A percentile compares a stretch with the other conserved stretches of the same genome.
These are phyloP conservation scores for Volucella bombylans DNA, from an alignment of 2,888 invertebrate species.

Conservation along the genomic window DNA sequence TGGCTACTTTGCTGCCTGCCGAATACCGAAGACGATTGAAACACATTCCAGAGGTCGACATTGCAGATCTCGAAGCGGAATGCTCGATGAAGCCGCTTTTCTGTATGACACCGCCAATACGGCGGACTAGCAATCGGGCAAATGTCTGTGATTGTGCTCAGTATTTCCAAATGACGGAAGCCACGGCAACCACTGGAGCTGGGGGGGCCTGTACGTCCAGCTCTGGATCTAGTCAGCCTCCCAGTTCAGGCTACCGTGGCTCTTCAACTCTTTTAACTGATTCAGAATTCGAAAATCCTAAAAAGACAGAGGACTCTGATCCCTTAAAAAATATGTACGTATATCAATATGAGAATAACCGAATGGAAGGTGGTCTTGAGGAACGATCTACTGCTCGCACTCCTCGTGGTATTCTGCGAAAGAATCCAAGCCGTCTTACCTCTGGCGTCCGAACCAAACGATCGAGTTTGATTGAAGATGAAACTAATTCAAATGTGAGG, in stretches of 20 bases:
- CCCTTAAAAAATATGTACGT: slow-evolving; percentile 87
- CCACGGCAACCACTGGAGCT: slow-evolving; percentile 53
- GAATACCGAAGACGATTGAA: slow-evolving; percentile 92
- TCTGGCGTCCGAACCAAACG: slow-evolving; percentile 84
- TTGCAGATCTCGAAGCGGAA: slow-evolving; percentile 83
- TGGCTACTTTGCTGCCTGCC: slow-evolving; percentile 92
- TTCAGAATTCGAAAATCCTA: slow-evolving; percentile 83
- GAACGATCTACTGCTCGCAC: slow-evolving; percentile 84
- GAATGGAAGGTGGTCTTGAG: slow-evolving; percentile 84
- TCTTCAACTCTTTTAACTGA: slow-evolving; percentile 92
- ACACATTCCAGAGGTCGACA: slow-evolving; percentile 88
- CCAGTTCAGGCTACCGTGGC: slow-evolving; percentile 93
- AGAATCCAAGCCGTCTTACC: slow-evolving; percentile 78
- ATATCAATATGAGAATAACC: slow-evolving; percentile 90
- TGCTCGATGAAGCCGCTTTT: slow-evolving; percentile 84
- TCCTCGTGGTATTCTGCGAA: slow-evolving; percentile 80
- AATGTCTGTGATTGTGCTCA: slow-evolving; percentile 82
- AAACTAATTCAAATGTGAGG: slow-evolving; percentile 83
- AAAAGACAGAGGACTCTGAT: slow-evolving; percentile 76
- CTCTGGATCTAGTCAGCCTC: slow-evolving; percentile 87
- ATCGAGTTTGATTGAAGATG: slow-evolving; percentile 90
- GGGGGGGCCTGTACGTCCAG: slow-evolving; percentile 76
- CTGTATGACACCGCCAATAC: slow-evolving; percentile 85
- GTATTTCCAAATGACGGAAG: slow-evolving; percentile 77
- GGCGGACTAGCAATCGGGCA: slow-evolving; percentile 85